These are phyloP conservation scores for Callipepla squamata DNA, from an alignment of 2,113 vertebrate genomes.

Conservation along the genomic window DNA sequence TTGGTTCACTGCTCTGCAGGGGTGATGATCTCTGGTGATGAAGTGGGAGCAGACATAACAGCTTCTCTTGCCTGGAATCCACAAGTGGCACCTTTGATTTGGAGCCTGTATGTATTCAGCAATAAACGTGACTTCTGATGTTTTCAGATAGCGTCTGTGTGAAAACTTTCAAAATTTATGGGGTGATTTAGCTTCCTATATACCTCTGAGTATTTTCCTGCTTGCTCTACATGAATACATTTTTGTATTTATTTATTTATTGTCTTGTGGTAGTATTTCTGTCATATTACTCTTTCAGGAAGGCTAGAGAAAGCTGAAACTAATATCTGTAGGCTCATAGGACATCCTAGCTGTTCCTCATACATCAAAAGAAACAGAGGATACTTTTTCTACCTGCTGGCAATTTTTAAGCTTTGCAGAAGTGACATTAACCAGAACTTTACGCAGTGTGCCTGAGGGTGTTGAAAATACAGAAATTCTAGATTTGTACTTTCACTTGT, in stretches of 20 bases:
- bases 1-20: background rate
- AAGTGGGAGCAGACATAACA: background rate
- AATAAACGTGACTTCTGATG: background rate
- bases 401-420: background rate
- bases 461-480: background rate
- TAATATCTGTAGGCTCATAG: background rate
- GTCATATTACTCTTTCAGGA: background rate
- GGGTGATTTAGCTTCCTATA: background rate
- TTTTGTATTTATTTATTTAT: background rate
- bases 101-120: background rate
- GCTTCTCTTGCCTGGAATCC: background rate
- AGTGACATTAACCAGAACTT: background rate
- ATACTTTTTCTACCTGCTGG: background rate
- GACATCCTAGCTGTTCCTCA: background rate
- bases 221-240: background rate
- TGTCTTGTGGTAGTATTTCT: background rate
- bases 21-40: background rate
- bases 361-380: background rate
- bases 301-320: background rate
- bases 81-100: background rate
- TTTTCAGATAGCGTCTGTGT: background rate
- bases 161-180: background rate
- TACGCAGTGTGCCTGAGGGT: background rate
- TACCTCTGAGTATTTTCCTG: background rate
- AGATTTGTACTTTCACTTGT: background rate